Conservation (phyloP, 2,888 invertebrate genomes). For the Sicus ferrugineus region DNA sequence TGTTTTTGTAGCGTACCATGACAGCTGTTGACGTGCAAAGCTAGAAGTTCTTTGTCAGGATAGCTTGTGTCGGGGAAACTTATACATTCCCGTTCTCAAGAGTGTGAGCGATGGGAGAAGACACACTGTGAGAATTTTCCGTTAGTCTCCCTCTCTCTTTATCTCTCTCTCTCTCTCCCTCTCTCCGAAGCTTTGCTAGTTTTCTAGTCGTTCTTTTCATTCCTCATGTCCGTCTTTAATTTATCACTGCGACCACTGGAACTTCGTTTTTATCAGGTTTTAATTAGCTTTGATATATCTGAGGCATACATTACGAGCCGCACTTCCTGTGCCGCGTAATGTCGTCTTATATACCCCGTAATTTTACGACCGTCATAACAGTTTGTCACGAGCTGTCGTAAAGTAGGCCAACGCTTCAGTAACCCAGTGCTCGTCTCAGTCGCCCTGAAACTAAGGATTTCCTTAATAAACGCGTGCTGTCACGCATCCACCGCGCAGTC, state of each 20-base stretch:
- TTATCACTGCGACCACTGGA: no score
- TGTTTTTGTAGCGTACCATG: background rate
- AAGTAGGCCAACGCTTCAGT: constrained; percentile 25
- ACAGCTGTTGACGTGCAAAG: no score
- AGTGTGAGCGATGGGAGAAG: no score
- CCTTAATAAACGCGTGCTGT: background rate
- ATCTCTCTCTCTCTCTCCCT: background rate
- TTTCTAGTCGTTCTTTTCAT: no score
- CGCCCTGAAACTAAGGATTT: background rate
- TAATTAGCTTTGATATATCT: background rate
- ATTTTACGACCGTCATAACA: constrained; percentile 21
- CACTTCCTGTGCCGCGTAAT: background rate
- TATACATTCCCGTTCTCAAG: no score
- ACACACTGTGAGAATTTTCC: no score
- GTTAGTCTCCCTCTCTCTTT: background rate
- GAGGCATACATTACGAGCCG: background rate
- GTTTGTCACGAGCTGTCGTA: constrained; percentile 26
- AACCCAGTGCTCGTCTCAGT: constrained; percentile 8
- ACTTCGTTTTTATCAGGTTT: no score
- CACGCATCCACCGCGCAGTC: background rate
- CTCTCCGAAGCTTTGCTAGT: no score
- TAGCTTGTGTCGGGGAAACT: no score
- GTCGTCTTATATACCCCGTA: background rate
- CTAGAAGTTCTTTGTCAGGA: no score
- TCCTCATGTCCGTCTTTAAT: background rate